A percentile compares a stretch with the other conserved stretches of the same genome.
phyloP scores from a whole-genome alignment of 2,797 vertebrate genomes.

The Meda fulgida region DNA sequence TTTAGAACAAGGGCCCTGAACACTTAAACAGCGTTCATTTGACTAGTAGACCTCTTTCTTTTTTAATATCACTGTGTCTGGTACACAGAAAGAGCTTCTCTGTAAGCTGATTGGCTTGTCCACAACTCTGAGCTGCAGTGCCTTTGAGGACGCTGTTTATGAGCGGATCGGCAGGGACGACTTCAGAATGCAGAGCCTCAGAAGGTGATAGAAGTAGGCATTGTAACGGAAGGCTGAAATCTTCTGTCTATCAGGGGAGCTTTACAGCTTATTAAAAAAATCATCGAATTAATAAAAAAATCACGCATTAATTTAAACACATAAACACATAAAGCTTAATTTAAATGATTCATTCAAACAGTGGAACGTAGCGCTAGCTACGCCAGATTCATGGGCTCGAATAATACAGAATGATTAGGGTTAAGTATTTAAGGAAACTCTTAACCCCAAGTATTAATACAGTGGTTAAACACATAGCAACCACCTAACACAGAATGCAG shows the following conservation, averaged over 20 bases:
- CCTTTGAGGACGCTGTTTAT: conserved; percentile 83
- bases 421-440: background rate
- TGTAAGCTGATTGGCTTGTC: conserved; percentile 84
- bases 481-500: background rate
- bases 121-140: conserved; percentile 65
- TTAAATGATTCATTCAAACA: background rate
- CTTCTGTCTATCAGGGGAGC: too few relatives aligned
- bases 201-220: too few relatives aligned
- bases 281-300: too few relatives aligned
- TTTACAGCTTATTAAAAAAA: background rate
- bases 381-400: background rate
- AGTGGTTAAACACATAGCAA: background rate
- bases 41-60: background rate
- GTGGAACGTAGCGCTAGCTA: background rate
- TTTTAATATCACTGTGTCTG: background rate
- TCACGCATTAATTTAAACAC: too few relatives aligned
- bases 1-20: background rate
- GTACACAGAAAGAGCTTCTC: conserved; percentile 87
- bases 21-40: background rate
- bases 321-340: background rate
- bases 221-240: too few relatives aligned
- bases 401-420: background rate
- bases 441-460: background rate
- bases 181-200: conserved; percentile 81
- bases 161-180: conserved; percentile 78